Evolutionary conservation across 2,888 invertebrate genomes (phyloP).

Genomic region (Stenolophus ochropezus): DNA sequence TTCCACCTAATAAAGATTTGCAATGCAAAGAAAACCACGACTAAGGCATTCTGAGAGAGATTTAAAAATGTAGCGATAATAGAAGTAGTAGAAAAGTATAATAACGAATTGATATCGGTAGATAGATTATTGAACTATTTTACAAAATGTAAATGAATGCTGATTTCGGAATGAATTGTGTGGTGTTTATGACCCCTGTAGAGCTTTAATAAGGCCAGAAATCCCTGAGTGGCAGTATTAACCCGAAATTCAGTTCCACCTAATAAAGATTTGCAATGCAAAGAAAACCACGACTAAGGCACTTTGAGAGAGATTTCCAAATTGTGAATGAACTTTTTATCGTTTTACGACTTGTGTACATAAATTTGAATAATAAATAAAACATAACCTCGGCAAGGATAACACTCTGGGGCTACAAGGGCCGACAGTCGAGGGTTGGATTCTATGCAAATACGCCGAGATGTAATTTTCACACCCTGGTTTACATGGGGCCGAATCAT

Average conservation of each 20-base stretch:
- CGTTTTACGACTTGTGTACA: conserved; percentile 54
- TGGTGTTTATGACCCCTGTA: too few relatives aligned
- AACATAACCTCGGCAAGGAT: conserved; percentile 49
- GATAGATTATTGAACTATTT: too few relatives aligned
- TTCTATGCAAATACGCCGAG: conserved; percentile 50
- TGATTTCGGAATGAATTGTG: too few relatives aligned
- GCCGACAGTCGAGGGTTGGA: neutral
- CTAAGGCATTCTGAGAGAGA: conserved; percentile 20
- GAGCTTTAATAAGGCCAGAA: neutral
- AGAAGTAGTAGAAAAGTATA: too few relatives aligned
- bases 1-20: conserved; percentile 30
- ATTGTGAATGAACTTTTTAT: conserved; percentile 55
- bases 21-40: conserved; percentile 41
- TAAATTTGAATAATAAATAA: conserved; percentile 58
- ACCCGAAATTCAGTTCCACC: neutral
- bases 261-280: conserved; percentile 45
- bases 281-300: conserved; percentile 30
- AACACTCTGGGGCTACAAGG: conserved; percentile 37
- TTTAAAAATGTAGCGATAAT: too few relatives aligned
- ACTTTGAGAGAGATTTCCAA: conserved; percentile 37
- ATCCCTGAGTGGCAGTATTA: conserved; percentile 14
- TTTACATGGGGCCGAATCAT: conserved; percentile 38
- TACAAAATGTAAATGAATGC: too few relatives aligned
- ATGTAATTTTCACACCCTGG: conserved; percentile 50
- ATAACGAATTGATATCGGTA: too few relatives aligned